Base-by-base conservation (phyloP, 2,888 invertebrate species). In the Diarsia brunnea region DNA sequence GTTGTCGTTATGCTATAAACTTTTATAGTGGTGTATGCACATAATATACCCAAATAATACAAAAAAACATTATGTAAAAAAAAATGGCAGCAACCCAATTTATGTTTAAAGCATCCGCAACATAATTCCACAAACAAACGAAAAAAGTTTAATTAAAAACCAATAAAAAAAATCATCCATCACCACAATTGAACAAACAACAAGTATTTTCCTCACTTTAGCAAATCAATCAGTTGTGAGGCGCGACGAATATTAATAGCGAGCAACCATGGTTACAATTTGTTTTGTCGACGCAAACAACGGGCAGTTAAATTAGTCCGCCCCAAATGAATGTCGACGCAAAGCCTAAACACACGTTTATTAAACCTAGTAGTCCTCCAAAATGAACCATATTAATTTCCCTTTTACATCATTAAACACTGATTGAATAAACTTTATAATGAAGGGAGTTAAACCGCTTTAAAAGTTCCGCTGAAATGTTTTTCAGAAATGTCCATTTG, bases 221-320 rank as follows among this genome's bases (percentile, higher is more conserved):
- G 58, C 63, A 47, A 58, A 78, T 78, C 81, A 81, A 79, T 81
- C 67, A 77, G 78, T 71, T 55, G 75, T 61, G 75, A 75, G 77
- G 68, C 51, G 75, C 67, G 75, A 79, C 64, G 77, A 76, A 73
- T 72, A 82, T 84, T 83, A 81, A 82, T 79, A 75, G 55, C 68
- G 74, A 74, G 79, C 76, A 76, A 85, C 85, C 89, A 89, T 90
- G 86, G 88, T 85, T 87, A 90, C 90, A 89, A 93, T 93, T 92
- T 92, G 90, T 93, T 91, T 89, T 79, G 78, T 69, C 76, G 79
- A 77, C 84, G 82, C 87, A 89, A 81, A 91, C 88, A 86, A 81
- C 87, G 91, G 92, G 92, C 92, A 92, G 91, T 92, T 91, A 92
- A 94, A 93, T 94, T 93, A 93, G 92, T 90, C 84, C 78, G 87